Base-by-base conservation (phyloP, 1,140 invertebrate species). In the Meloidogyne exigua region DNA sequence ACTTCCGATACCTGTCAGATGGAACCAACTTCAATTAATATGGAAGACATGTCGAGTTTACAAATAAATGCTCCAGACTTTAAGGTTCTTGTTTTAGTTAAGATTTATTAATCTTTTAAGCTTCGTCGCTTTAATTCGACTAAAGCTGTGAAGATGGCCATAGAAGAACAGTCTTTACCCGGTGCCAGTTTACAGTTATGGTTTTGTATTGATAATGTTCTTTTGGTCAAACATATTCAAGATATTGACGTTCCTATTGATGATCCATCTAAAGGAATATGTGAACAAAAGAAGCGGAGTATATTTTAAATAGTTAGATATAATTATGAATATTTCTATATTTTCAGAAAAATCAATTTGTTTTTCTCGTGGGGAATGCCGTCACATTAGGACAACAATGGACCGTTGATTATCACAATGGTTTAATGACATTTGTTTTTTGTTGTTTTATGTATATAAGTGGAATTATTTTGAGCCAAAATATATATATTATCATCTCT, bases 61-160 rank as follows among this genome's bases (percentile, higher is more conserved):
- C 72, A 73, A 65, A 73, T 73, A 28, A 73, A 73, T 73, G 23
- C 72, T 11, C 72, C 44, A 62, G 72, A 73, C 23, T 73, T 73
- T 73, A 62, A 73, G n/a, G 72, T 73, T 71, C 18, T 71, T n/a
- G 15, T 71, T 39, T 70, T 3, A 21, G 10, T 18, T 23, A 23
- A 63, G 21, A 25, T 69, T 13, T 13, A 36, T 25, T 4, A 25
- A 13, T 11, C 3, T 36, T 68, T 21, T 12, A 13, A 73, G 72
- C 57, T 73, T 66, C 72, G 72, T 15, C 72, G 72, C n/a, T 73
- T 73, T 12, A 36, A 42, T 23, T 11, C 12, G n/a, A 73, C 71
- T 23, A 62, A 63, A 64, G 57, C 72, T 23, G 23, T 73, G 12
- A 73, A 73, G n/a, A 26, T 73, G 57, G 49, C 28, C n/a, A 42